phyloP scores from a whole-genome alignment of 2,113 vertebrate genomes.

The Corythornis madagascariensis region DNA sequence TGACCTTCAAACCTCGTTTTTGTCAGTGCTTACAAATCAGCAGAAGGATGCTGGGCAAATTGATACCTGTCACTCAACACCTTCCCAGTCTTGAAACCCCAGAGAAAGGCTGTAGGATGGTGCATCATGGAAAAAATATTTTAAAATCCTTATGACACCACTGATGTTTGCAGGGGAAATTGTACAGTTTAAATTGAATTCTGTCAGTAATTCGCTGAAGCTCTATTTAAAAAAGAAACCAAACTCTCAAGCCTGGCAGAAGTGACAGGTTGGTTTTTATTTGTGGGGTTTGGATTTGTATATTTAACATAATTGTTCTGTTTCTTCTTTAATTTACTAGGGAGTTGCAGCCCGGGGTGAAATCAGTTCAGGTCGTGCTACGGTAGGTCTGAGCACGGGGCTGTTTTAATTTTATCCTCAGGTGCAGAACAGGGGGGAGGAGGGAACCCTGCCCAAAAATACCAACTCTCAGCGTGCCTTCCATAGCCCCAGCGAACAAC shows the following conservation, averaged over 20 bases:
- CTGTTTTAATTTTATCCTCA: background rate
- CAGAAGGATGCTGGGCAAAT: background rate
- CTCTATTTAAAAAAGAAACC: background rate
- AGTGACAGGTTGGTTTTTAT: background rate
- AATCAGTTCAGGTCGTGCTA: conserved; percentile 95
- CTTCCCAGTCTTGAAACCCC: background rate
- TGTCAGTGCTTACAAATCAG: background rate
- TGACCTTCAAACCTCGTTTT: conserved; percentile 27
- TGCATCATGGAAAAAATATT: background rate
- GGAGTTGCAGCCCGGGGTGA: conserved; percentile 90
- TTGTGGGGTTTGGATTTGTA: background rate
- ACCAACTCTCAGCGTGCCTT: accelerated
- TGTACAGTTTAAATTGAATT: background rate
- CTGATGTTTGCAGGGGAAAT: background rate
- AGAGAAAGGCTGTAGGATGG: background rate
- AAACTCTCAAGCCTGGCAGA: background rate
- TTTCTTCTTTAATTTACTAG: conserved; percentile 64
- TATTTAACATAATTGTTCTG: background rate
- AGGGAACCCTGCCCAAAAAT: background rate
- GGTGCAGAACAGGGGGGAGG: background rate
- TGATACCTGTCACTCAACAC: background rate
- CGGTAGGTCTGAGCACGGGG: conserved; percentile 77
- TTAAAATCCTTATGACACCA: background rate
- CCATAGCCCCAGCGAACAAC: background rate
- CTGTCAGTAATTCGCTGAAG: background rate